Conservation (phyloP, 2,797 vertebrate genomes). For the Sebastes reedi region DNA sequence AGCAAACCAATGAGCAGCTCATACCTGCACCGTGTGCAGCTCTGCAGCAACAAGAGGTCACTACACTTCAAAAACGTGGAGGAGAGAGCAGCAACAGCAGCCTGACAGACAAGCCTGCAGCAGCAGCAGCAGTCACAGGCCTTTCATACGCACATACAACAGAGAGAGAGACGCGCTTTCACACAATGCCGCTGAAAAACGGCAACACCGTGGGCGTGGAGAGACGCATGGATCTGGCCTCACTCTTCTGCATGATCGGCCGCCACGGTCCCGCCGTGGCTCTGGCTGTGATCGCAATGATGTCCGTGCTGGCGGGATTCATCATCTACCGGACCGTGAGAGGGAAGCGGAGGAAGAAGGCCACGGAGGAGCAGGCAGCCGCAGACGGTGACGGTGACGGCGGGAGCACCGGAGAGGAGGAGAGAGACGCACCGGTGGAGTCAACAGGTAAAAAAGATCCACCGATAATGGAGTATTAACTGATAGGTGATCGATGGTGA, state of each 20-base stretch:
- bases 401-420: not conserved
- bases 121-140: constrained; percentile 12
- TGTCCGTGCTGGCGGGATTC: constrained; percentile 72
- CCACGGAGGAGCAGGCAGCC: constrained; percentile 21
- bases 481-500: not conserved
- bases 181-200: constrained; percentile 59
- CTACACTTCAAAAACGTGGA: constrained; percentile 24
- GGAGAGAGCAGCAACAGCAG: not conserved
- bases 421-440: constrained; percentile 40
- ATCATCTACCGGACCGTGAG: constrained; percentile 75
- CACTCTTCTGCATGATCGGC: constrained; percentile 73
- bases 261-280: constrained; percentile 75
- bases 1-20: constrained; percentile 59
- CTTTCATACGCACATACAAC: not conserved
- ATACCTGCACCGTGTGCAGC: constrained; percentile 70
- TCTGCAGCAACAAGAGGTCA: constrained; percentile 74
- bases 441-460: constrained; percentile 77
- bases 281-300: constrained; percentile 59
- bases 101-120: not conserved
- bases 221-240: constrained; percentile 70
- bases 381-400: not conserved
- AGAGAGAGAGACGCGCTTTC: not conserved
- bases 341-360: constrained; percentile 72
- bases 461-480: not conserved
- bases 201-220: constrained; percentile 63